These are phyloP conservation scores for Furcula furcula DNA, from an alignment of 2,888 invertebrate genomes.

Conservation along the genomic window DNA sequence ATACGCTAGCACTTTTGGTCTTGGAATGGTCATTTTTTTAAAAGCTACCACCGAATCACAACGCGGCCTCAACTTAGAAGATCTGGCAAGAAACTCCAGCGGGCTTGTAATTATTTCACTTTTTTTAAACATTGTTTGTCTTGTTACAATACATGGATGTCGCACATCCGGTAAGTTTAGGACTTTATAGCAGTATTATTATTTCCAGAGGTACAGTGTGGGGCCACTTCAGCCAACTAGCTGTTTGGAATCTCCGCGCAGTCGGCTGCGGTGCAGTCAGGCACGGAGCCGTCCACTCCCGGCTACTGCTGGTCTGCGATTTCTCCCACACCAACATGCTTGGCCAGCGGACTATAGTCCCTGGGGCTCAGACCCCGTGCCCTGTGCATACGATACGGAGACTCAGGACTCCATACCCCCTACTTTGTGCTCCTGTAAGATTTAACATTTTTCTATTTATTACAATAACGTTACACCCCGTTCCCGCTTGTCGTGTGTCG, in stretches of 20 bases:
- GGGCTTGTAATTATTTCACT: no score
- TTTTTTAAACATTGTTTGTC: no score
- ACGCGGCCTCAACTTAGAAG: no score
- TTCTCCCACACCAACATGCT: slow-evolving; percentile 77
- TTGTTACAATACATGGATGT: no score
- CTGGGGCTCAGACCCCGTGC: slow-evolving; percentile 48
- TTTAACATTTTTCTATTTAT: not conserved
- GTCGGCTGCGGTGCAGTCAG: slow-evolving; percentile 68
- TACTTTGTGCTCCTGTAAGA: slow-evolving; percentile 60
- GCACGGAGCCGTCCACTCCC: slow-evolving; percentile 46
- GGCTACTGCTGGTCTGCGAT: slow-evolving; percentile 66
- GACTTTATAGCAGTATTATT: not conserved
- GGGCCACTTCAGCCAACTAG: slow-evolving; percentile 74
- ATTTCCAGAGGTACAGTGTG: slow-evolving; percentile 54
- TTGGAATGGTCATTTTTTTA: no score
- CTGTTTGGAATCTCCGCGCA: slow-evolving; percentile 64
- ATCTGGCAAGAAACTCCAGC: no score
- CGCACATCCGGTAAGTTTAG: no score
- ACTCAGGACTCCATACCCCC: slow-evolving; percentile 42
- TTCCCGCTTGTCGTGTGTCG: no score
- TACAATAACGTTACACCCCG: no score
- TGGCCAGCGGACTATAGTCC: slow-evolving; percentile 57
- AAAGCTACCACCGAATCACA: no score
- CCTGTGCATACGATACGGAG: slow-evolving; percentile 49
- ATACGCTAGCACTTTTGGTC: no score